These are phyloP conservation scores for Buathra laborator DNA, from an alignment of 2,888 invertebrate genomes.

Conservation along the genomic window DNA sequence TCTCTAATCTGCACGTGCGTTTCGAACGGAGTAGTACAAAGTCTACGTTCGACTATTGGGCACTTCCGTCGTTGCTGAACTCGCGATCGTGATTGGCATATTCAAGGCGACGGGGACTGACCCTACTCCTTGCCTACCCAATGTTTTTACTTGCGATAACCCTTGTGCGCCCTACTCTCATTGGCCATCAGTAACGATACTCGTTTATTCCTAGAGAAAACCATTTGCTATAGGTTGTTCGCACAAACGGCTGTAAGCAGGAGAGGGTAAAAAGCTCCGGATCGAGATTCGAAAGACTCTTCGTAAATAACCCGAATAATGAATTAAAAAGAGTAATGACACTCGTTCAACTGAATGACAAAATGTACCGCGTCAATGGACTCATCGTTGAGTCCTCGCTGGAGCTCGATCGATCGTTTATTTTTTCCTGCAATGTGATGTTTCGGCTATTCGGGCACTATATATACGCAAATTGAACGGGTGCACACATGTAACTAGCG, in stretches of 20 bases:
- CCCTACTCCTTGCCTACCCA: background rate
- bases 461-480: background rate
- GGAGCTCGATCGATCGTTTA: background rate
- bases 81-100: background rate
- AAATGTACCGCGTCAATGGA: background rate
- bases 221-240: background rate
- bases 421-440: background rate
- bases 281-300: background rate
- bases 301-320: background rate
- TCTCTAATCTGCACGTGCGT: slow-evolving; percentile 77
- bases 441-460: background rate
- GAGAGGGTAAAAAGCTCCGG: background rate
- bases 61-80: slow-evolving; percentile 18
- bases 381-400: background rate
- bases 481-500: background rate
- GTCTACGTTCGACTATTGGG: slow-evolving; percentile 66
- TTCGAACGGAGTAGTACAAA: slow-evolving; percentile 78
- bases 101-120: background rate
- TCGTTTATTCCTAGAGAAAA: background rate
- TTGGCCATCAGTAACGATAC: background rate
- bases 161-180: background rate
- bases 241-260: background rate
- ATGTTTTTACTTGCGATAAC: background rate
- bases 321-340: slow-evolving; percentile 2
- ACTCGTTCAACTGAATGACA: background rate